Conservation (phyloP, 2,888 invertebrate species). For the Acrocyrtus sp. region DNA sequence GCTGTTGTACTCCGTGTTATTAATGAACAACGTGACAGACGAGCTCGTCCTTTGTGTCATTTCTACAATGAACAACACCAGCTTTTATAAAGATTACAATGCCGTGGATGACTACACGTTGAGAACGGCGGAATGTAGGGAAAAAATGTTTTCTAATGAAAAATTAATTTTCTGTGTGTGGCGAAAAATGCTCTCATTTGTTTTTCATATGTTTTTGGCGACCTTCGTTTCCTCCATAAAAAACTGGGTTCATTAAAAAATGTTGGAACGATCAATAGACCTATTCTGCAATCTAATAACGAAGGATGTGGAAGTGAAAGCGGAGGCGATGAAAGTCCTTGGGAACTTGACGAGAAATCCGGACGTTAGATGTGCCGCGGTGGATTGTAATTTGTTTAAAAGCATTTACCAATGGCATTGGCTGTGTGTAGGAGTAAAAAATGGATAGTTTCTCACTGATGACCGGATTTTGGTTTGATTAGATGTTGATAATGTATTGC, state of each 20-base stretch:
- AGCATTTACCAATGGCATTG: neutral
- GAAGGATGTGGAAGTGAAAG: conserved; percentile 58
- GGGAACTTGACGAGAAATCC: conserved; percentile 61
- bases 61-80: conserved; percentile 61
- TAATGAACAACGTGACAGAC: conserved; percentile 54
- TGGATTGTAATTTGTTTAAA: conserved; percentile 39
- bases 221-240: no score
- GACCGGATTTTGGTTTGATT: neutral
- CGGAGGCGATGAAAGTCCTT: conserved; percentile 61
- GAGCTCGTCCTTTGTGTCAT: conserved; percentile 61
- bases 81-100: conserved; percentile 60
- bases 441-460: neutral
- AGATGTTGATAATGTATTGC: conserved; percentile 55
- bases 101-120: conserved; percentile 48
- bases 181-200: no score
- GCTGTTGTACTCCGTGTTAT: conserved; percentile 54
- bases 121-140: conserved; percentile 56
- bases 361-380: conserved; percentile 48
- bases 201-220: conserved; percentile 2
- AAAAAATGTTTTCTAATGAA: neutral
- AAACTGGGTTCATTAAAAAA: no score
- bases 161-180: neutral
- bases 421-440: neutral
- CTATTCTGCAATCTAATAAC: conserved; percentile 51
- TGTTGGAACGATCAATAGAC: no score